These are phyloP conservation scores for Drosophila hawaiiensis DNA, from an alignment of 2,888 invertebrate genomes.

Conservation along the genomic window DNA sequence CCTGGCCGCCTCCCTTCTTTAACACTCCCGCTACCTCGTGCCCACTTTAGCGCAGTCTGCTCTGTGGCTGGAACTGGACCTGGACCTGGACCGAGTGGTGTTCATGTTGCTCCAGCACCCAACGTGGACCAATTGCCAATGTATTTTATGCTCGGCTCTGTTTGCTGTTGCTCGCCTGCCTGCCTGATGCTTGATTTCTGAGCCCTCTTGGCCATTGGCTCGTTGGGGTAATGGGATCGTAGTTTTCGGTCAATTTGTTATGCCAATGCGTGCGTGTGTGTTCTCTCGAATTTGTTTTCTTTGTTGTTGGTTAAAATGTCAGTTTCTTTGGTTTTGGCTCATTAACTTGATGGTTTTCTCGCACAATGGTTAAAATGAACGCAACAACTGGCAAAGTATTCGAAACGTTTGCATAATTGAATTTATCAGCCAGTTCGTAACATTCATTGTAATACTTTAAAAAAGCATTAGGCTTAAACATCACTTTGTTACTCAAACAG, in stretches of 20 bases:
- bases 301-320: slow-evolving; percentile 71
- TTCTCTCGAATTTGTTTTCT: slow-evolving; percentile 36
- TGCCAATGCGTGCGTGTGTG: slow-evolving; percentile 52
- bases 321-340: slow-evolving; percentile 70
- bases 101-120: slow-evolving; percentile 8
- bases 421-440: background rate
- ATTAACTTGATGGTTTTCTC: slow-evolving; percentile 69
- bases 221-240: slow-evolving; percentile 76
- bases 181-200: slow-evolving; percentile 71
- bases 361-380: slow-evolving; percentile 37
- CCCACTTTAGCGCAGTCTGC: background rate
- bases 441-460: background rate
- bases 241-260: slow-evolving; percentile 83
- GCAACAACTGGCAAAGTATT: background rate
- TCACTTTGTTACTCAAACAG: too few species aligned
- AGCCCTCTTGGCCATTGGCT: slow-evolving; percentile 56
- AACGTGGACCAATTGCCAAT: slow-evolving; percentile 55
- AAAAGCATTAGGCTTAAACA: background rate
- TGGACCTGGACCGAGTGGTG: slow-evolving; percentile 9
- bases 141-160: slow-evolving; percentile 67
- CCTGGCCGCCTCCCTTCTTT: background rate
- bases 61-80: background rate
- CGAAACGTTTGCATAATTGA: background rate
- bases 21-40: background rate
- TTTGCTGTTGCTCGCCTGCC: slow-evolving; percentile 36